A percentile compares a stretch with the other conserved stretches of the same genome.
These are phyloP conservation scores for Mycteria americana DNA, from an alignment of 2,797 vertebrate species.

Conservation along the genomic window DNA sequence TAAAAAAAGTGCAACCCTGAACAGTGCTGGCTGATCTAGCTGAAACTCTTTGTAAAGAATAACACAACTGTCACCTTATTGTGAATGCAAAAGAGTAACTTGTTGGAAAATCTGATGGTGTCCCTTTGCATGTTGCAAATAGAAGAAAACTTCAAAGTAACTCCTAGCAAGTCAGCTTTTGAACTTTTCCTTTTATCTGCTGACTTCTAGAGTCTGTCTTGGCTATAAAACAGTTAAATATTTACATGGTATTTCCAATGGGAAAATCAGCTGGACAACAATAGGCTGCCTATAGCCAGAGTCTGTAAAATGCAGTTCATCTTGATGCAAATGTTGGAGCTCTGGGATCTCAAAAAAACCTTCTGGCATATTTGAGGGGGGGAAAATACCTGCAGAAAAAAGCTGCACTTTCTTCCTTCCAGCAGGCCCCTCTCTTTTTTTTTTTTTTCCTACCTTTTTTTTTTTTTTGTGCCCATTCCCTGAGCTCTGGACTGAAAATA, in stretches of 20 bases:
- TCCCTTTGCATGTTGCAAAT: not conserved
- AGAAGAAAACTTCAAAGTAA: constrained; percentile 28
- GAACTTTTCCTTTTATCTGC: constrained; percentile 35
- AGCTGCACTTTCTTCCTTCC: not conserved
- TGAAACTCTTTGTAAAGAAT: not conserved
- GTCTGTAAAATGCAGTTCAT: not conserved
- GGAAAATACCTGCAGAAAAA: not conserved
- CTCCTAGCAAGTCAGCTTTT: not conserved
- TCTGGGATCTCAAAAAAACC: not conserved
- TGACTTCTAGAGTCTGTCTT: not conserved
- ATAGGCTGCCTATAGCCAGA: not conserved
- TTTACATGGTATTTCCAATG: not conserved
- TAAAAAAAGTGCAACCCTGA: not conserved
- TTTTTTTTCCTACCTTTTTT: not conserved
- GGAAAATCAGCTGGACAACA: constrained; percentile 53
- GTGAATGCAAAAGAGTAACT: not conserved
- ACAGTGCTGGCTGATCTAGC: not conserved
- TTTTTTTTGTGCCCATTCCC: not conserved
- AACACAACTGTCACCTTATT: not conserved
- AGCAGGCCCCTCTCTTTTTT: rapidly evolving
- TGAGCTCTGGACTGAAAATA: not conserved
- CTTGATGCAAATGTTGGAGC: not conserved
- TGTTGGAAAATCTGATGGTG: not conserved
- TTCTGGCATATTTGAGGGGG: not conserved
- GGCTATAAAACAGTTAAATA: not conserved